A percentile compares a stretch with the other conserved stretches of the same genome.
Conservation (phyloP, 2,113 vertebrate genomes). For the Mellivora capensis region DNA sequence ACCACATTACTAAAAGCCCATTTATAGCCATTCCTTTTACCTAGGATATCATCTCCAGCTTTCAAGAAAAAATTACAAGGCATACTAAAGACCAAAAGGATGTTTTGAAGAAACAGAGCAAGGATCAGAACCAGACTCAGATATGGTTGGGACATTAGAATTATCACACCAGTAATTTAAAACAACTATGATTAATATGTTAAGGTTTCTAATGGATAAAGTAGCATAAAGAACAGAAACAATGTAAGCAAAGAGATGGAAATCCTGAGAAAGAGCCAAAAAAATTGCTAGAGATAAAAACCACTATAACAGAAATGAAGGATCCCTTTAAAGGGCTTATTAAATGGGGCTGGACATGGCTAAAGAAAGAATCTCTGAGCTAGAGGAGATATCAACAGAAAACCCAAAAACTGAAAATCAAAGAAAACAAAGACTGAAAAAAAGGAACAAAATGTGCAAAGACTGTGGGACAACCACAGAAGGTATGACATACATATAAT, state of each 20-base stretch:
- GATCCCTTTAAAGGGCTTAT: background rate
- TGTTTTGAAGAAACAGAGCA: background rate
- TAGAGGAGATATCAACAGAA: background rate
- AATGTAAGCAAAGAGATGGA: background rate
- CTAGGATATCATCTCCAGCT: background rate
- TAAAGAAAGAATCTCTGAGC: background rate
- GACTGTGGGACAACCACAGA: background rate
- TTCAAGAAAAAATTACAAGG: background rate
- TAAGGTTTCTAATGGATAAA: background rate
- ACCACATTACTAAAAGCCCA: background rate
- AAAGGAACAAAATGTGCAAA: background rate
- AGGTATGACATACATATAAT: background rate
- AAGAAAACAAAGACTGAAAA: background rate
- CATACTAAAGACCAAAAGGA: background rate
- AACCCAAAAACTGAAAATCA: background rate
- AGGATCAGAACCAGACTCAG: background rate
- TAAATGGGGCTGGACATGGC: background rate
- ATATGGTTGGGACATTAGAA: background rate
- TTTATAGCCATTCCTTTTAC: background rate
- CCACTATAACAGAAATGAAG: background rate
- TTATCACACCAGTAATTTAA: background rate
- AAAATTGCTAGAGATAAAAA: background rate
- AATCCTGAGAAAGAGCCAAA: background rate
- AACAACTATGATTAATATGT: background rate
- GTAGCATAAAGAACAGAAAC: background rate